Conservation (phyloP, 1,140 invertebrate genomes). For the Bradysia coprophila region DNA sequence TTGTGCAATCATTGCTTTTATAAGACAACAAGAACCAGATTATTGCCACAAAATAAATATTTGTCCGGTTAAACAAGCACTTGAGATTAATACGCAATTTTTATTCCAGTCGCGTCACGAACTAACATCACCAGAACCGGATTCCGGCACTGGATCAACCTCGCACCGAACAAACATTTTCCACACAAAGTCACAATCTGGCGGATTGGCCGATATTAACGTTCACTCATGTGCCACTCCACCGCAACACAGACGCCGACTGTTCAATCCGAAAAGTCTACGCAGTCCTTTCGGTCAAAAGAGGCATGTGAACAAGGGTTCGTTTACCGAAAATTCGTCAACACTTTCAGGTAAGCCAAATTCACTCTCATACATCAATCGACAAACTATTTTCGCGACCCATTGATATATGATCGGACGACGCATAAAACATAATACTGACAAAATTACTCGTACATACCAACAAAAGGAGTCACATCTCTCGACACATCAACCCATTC, state of each 20-base stretch:
- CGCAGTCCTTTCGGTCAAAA: constrained; percentile 41
- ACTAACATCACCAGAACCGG: constrained; percentile 21
- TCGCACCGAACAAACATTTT: constrained; percentile 11
- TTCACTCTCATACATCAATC: neutral
- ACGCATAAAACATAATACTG: no score
- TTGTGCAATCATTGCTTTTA: no score
- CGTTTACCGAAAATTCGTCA: constrained; percentile 19
- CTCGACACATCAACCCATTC: constrained; percentile 21
- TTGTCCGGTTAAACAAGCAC: neutral
- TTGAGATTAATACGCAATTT: neutral
- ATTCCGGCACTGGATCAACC: no score
- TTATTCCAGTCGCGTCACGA: constrained; percentile 17
- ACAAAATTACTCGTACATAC: no score
- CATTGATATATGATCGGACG: neutral
- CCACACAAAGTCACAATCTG: constrained; percentile 9
- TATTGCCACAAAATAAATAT: no score
- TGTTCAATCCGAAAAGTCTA: constrained; percentile 56
- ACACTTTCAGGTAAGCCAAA: constrained; percentile 44
- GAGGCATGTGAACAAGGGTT: constrained; percentile 19
- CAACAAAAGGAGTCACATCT: constrained; percentile 1
- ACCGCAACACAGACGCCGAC: constrained; percentile 55
- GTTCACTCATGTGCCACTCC: constrained; percentile 54
- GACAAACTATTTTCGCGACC: constrained; percentile 1
- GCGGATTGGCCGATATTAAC: constrained; percentile 16
- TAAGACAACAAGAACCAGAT: no score